These are phyloP conservation scores for Andrena dorsata DNA, from an alignment of 2,888 invertebrate species.

Conservation along the genomic window DNA sequence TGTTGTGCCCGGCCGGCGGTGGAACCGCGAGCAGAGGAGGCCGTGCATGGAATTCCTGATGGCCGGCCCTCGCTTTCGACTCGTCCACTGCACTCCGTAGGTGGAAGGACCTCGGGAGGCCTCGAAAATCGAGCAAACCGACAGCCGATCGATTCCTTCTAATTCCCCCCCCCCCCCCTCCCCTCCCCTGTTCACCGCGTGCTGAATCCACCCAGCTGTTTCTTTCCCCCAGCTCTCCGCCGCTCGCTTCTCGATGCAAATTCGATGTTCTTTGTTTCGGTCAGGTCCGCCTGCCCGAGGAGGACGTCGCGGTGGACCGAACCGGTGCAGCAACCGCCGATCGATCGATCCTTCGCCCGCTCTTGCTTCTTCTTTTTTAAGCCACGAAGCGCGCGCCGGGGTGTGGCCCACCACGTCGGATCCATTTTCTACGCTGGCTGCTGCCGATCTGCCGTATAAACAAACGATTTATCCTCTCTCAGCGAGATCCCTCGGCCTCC, in stretches of 20 bases:
- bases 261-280: constrained; percentile 21
- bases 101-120: not conserved
- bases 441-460: constrained; percentile 19
- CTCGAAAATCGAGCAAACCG: constrained; percentile 27
- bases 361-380: constrained; percentile 27
- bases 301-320: not conserved
- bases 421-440: constrained; percentile 19
- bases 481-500: not conserved
- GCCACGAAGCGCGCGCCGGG: constrained; percentile 33
- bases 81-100: constrained; percentile 5
- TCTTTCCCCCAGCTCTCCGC: not conserved
- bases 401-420: constrained; percentile 36
- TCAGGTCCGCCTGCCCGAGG: constrained; percentile 1
- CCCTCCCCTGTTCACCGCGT: not conserved
- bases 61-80: constrained; percentile 61
- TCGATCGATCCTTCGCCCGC: constrained; percentile 19
- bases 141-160: constrained; percentile 47
- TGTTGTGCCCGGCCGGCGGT: not conserved
- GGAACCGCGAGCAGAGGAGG: constrained; percentile 52
- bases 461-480: constrained; percentile 5
- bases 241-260: constrained; percentile 1
- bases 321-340: constrained; percentile 8
- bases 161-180: constrained; percentile 34
- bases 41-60: constrained; percentile 75
- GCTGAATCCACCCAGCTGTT: not conserved